Base-by-base conservation (phyloP, 2,113 vertebrate species). In the Scortum barcoo region DNA sequence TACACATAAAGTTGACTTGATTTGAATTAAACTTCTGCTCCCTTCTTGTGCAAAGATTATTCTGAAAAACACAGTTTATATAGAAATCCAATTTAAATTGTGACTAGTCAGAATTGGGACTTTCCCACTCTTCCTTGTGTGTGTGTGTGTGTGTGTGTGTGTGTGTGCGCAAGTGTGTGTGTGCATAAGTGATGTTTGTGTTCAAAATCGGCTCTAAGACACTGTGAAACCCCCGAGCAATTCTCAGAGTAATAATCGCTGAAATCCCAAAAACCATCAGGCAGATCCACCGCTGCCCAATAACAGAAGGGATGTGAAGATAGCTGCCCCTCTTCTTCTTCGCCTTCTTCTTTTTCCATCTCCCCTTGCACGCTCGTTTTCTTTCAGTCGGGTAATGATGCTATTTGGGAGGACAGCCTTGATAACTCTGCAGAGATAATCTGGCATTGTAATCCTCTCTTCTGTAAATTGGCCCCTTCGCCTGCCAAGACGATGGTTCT, bases 391-490 rank as follows among this genome's bases (percentile, higher is more conserved):
- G 80, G 67, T 84, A 82, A 86, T 78, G 88, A 73, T 61, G 76
- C 72, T 86, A 60, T 88, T 83, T 70, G 74, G 61, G 76, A 74
- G 78, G 83, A 51, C 79, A 42, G 68, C 48, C 67, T 54, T 68
- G 72, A 87, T 83, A 69, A 76, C 70, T 80, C 81, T 22, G 69
- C 71, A 13, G 77, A 53, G 76, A 92, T 92, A 88, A 92, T 92
- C 89, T 88, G 78, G 3, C 19, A 22, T 65, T 79, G 85, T 90
- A 85, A 89, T 93, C 86, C 80, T 82, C 75, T 88, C 68, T 56
- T 80, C 79, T 87, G 79, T 89, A 88, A 92, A 91, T 89, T 90
- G 83, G 79, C 24, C 80, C 61, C 68, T 77, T 78, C 40, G 19
- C 54, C 81, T 67, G 84, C 80, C 76, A 69, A 69, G 56, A 72